Conservation (phyloP, 2,113 vertebrate species). For the Corapipo altera region DNA sequence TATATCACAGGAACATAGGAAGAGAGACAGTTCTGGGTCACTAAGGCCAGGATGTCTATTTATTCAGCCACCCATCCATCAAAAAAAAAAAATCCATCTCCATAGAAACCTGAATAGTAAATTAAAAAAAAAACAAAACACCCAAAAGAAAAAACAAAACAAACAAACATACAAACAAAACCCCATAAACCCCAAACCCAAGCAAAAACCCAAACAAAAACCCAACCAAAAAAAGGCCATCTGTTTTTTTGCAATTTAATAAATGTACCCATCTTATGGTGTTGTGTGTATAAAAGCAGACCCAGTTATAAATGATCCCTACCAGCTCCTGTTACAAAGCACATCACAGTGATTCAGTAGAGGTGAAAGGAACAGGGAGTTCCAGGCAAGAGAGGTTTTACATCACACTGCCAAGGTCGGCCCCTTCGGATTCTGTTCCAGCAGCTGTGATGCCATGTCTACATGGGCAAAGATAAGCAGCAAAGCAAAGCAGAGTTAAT, state of each 20-base stretch:
- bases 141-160: no score
- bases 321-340: not conserved
- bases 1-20: not conserved
- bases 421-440: not conserved
- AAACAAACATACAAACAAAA: no score
- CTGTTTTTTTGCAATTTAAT: not conserved
- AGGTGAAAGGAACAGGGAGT: slow-evolving; percentile 21
- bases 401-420: slow-evolving; percentile 23
- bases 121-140: not conserved
- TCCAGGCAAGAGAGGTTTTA: not conserved
- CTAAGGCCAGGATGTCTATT: not conserved
- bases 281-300: not conserved
- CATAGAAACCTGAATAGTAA: not conserved
- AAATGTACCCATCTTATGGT: not conserved
- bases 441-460: not conserved
- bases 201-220: not conserved
- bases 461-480: not conserved
- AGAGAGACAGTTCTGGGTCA: not conserved
- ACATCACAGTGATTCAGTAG: not conserved
- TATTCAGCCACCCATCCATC: not conserved
- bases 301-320: not conserved
- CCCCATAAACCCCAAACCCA: no score
- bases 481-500: not conserved
- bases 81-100: not conserved
- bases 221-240: not conserved